These are phyloP conservation scores for Etheostoma cragini DNA, from an alignment of 2,113 vertebrate genomes.

Conservation along the genomic window DNA sequence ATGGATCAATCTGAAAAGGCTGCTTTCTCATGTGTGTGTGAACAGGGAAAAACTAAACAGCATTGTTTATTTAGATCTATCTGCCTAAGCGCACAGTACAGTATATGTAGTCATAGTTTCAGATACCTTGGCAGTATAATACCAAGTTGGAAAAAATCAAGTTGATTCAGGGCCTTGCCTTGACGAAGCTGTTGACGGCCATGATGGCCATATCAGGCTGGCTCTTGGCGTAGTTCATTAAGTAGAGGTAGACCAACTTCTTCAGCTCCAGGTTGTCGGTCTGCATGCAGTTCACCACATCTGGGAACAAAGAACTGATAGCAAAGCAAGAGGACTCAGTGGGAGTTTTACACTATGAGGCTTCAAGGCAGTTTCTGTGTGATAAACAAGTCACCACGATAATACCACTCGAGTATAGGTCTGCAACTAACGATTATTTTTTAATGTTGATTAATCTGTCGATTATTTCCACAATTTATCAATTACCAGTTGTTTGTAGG, in stretches of 20 bases:
- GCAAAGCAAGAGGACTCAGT: conserved; percentile 20
- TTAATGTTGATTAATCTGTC: too few species aligned
- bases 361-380: background rate
- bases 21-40: background rate
- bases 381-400: background rate
- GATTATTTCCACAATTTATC: too few species aligned
- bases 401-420: too few species aligned
- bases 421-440: too few species aligned
- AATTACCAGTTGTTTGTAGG: too few species aligned
- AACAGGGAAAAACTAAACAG: too few species aligned
- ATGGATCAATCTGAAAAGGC: background rate
- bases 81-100: too few species aligned
- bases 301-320: conserved; percentile 94
- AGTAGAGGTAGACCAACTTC: conserved; percentile 97
- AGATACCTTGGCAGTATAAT: background rate
- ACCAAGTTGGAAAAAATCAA: background rate
- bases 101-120: background rate
- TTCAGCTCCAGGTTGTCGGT: conserved; percentile 98
- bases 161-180: conserved; percentile 81
- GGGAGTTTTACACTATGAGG: background rate
- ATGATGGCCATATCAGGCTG: conserved; percentile 99
- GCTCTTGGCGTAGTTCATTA: conserved; percentile 99
- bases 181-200: conserved; percentile 99
- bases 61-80: background rate
- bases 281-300: conserved; percentile 99